phyloP scores from a whole-genome alignment of 1,140 invertebrate species.

The Plodia interpunctella region DNA sequence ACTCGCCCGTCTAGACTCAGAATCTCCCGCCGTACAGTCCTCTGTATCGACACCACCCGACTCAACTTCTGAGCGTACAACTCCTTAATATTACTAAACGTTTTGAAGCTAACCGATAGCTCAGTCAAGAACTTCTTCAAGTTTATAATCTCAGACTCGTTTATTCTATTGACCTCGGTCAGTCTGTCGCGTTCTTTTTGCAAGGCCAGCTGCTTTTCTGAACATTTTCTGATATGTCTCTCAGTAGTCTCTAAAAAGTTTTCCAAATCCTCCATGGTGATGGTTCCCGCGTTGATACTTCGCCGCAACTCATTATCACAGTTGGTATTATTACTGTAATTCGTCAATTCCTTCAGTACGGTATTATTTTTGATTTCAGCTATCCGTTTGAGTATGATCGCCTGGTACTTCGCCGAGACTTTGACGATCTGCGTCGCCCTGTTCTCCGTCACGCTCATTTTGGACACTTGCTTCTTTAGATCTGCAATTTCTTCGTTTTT shows the following conservation, averaged over 20 bases:
- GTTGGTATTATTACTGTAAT: conserved; percentile 51
- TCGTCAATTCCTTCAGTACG: conserved; percentile 61
- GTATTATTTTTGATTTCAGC: conserved; percentile 65
- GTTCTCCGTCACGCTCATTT: conserved; percentile 62
- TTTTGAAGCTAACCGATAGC: conserved; percentile 52
- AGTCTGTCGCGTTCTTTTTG: conserved; percentile 65
- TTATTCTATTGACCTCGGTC: conserved; percentile 54
- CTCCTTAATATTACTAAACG: conserved; percentile 58
- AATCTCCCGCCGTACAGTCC: conserved; percentile 59
- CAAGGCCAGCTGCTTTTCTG: conserved; percentile 52
- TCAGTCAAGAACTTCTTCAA: conserved; percentile 65
- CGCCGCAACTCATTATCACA: conserved; percentile 48
- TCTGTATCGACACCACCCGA: conserved; percentile 49
- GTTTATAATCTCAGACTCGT: conserved; percentile 62
- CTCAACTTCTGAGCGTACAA: conserved; percentile 59
- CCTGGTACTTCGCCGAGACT: conserved; percentile 64
- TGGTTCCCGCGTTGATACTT: conserved; percentile 45
- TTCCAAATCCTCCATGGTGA: conserved; percentile 67
- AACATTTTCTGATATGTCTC: conserved; percentile 49
- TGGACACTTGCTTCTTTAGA: conserved; percentile 55
- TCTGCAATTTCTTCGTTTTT: conserved; percentile 69
- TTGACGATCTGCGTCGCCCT: conserved; percentile 65
- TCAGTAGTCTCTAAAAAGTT: conserved; percentile 69
- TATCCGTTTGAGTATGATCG: conserved; percentile 64
- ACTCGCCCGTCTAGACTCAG: conserved; percentile 47